Percentiles rank a stretch among this genome's conserved stretches.
These are phyloP conservation scores for Trissonchulus latispiculum DNA, from an alignment of 2,888 invertebrate species.

Conservation along the genomic window DNA sequence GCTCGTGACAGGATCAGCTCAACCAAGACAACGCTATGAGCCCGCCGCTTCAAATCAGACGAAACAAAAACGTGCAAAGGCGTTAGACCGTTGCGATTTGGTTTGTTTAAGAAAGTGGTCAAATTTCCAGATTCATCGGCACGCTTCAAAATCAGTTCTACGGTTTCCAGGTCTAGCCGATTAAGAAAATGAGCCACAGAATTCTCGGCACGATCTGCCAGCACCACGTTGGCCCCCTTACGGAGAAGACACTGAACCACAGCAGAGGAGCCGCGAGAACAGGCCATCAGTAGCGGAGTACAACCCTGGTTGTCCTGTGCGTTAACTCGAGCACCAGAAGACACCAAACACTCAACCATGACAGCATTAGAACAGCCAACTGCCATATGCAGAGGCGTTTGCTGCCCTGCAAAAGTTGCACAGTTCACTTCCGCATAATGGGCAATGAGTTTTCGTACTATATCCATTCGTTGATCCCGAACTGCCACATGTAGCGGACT, in stretches of 20 bases:
- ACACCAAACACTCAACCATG: neutral
- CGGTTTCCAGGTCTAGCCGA: neutral
- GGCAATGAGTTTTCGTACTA: neutral
- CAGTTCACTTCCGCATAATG: neutral
- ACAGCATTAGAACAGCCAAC: neutral
- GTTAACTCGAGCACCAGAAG: neutral
- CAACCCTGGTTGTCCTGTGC: neutral
- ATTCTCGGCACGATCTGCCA: neutral
- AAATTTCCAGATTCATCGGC: neutral
- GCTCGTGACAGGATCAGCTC: neutral
- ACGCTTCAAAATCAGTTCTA: neutral
- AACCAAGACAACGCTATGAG: neutral
- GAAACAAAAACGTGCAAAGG: neutral
- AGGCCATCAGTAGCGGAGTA: neutral
- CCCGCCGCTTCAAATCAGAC: neutral
- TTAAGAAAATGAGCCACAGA: neutral
- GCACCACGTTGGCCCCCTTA: neutral
- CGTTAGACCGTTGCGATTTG: neutral
- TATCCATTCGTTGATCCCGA: neutral
- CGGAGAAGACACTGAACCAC: neutral
- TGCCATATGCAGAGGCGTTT: neutral
- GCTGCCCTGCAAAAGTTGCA: neutral
- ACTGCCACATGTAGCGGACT: neutral
- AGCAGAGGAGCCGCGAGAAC: neutral
- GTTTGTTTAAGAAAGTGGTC: neutral